Percentiles rank a stretch among this genome's conserved stretches.
Evolutionary conservation across 2,888 invertebrate genomes (phyloP).

Genomic region (Galerucella calmariensis): DNA sequence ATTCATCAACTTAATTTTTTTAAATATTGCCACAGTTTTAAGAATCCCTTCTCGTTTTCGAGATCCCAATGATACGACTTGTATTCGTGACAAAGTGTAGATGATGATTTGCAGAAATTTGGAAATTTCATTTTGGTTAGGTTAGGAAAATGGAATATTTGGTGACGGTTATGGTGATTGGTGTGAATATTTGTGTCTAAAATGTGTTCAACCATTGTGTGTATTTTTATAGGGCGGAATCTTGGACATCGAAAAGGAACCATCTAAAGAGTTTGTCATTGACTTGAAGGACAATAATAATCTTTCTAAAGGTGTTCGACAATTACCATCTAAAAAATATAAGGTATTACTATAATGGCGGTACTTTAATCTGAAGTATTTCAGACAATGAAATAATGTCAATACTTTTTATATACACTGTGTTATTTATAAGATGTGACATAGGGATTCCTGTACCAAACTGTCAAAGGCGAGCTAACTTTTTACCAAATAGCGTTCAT

Average conservation of each 20-base stretch:
- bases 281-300: conserved; percentile 59
- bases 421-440: too few relatives aligned
- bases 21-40: too few relatives aligned
- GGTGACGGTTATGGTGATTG: conserved; percentile 17
- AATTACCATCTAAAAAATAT: conserved; percentile 52
- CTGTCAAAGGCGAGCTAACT: too few relatives aligned
- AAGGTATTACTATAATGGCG: conserved; percentile 51
- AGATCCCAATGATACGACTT: too few relatives aligned
- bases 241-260: conserved; percentile 58
- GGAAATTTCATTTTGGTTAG: neutral
- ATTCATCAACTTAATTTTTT: too few relatives aligned
- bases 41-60: too few relatives aligned
- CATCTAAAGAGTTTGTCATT: conserved; percentile 61
- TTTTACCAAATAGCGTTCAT: too few relatives aligned
- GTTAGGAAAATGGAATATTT: neutral
- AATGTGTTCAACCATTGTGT: conserved; percentile 47
- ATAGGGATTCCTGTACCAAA: too few relatives aligned
- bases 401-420: too few relatives aligned
- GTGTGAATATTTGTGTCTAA: conserved; percentile 22
- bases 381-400: neutral
- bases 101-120: neutral
- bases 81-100: too few relatives aligned
- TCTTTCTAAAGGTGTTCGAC: conserved; percentile 56
- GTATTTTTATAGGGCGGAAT: conserved; percentile 61
- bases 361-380: neutral